Evolutionary conservation across 2,797 vertebrate species (phyloP), one percentile per base, ranked within the genome.

Genomic region (Atherinosoma microstoma): DNA sequence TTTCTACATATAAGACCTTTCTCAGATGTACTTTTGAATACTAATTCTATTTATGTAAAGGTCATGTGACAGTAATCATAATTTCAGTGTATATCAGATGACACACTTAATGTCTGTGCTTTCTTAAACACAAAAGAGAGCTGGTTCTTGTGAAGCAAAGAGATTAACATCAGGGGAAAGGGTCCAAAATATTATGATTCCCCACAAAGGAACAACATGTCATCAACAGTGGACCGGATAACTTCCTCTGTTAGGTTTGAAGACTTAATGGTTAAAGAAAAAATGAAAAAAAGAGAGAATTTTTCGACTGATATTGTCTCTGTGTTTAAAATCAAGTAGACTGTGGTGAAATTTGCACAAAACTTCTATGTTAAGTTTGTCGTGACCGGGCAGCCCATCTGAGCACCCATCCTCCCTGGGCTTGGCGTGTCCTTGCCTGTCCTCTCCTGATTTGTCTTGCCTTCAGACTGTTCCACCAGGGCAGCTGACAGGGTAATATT

Each of bases 341-440:
- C 92, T 90, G 87, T 92, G 92, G 91, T 92, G 90, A 92, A 85
- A 88, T 91, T 93, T 93, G 90, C 92, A 93, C 93, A 93, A 88
- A 83, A 82, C 82, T 75, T 92, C 84, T 89, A 75, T 88, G 88
- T 91, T 87, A 75, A 75, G 73, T 92, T 83, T 76, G 87, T 90
- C 76, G 73, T 89, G 83, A 88, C 79, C 68, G 76, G 89, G 76
- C 74, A 76, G 85, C 85, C 79, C 70, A 82, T 82, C 68, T 64
- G 73, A 87, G 81, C 78, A 83, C 76, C 78, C 81, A 73, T 79
- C 67, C 78, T 84, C 84, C 75, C 80, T 58, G 82, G 87, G 82
- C 84, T 90, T 64, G 77, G 85, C 85, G 59, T 74, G 87, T 90
- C 86, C 78, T 84, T 84, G 86, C 89, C 86, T 88, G 86, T 90